These are phyloP conservation scores for Trogon melanurus DNA, from an alignment of 2,113 vertebrate species.

Conservation along the genomic window DNA sequence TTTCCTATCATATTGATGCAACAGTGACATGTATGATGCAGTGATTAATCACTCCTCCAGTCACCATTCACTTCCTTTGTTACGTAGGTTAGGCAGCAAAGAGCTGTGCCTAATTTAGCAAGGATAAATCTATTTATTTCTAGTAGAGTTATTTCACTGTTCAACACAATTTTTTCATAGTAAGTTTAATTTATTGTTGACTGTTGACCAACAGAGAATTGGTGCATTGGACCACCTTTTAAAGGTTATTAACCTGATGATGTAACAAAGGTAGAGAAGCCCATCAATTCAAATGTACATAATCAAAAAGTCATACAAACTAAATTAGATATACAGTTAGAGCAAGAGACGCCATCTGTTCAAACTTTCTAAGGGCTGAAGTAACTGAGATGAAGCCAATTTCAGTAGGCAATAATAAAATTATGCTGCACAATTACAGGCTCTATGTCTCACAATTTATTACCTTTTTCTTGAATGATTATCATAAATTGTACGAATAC, in stretches of 20 bases:
- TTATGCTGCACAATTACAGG: background rate
- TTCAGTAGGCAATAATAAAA: slow-evolving; percentile 47
- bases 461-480: background rate
- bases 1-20: background rate
- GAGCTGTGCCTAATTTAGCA: background rate
- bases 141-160: background rate
- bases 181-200: background rate
- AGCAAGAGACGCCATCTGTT: slow-evolving; percentile 64
- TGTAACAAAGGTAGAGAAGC: background rate
- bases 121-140: background rate
- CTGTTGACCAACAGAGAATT: background rate
- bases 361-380: slow-evolving; percentile 50
- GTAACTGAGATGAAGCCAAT: slow-evolving; percentile 36
- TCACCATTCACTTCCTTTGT: background rate
- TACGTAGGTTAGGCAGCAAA: background rate
- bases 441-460: background rate
- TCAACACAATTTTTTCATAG: background rate
- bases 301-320: slow-evolving; percentile 42
- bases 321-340: slow-evolving; percentile 48
- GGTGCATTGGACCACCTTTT: background rate
- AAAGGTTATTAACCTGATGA: slow-evolving; percentile 4
- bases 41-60: background rate
- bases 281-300: slow-evolving; percentile 44
- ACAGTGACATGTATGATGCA: background rate
- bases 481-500: background rate